Percentiles rank a stretch among this genome's conserved stretches.
Conservation (phyloP, 2,797 vertebrate species). For the Scleropages formosus region DNA sequence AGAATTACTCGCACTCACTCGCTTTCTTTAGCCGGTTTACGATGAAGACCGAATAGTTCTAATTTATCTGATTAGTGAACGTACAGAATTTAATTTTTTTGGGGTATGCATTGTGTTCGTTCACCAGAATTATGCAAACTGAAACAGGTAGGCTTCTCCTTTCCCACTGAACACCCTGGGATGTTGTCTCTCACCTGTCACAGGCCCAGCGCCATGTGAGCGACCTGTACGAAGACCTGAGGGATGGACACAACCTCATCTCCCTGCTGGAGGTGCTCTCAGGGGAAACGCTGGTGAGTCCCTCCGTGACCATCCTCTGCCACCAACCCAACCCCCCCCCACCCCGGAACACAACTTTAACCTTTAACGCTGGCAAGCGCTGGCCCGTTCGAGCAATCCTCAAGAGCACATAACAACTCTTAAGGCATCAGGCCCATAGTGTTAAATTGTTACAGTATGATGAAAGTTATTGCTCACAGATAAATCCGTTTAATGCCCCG, state of each 20-base stretch:
- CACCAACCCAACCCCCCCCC: neutral
- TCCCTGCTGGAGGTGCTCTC: constrained; percentile 93
- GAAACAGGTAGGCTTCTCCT: neutral
- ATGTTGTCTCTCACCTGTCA: neutral
- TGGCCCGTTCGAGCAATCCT: neutral
- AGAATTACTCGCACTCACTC: no score
- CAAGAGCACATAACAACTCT: neutral
- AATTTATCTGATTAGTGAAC: neutral
- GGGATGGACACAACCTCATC: constrained; percentile 95
- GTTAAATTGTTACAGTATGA: neutral
- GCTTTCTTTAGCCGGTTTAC: no score
- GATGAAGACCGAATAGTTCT: no score
- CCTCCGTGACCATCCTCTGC: neutral
- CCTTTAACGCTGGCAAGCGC: neutral
- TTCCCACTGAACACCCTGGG: no score
- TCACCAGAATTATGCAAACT: neutral
- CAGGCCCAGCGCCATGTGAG: constrained; percentile 90
- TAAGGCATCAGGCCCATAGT: neutral
- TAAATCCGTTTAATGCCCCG: neutral
- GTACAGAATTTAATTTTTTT: neutral
- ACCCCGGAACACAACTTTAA: constrained; percentile 14
- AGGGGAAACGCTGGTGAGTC: constrained; percentile 86
- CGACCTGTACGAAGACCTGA: constrained; percentile 90
- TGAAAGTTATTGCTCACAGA: neutral
- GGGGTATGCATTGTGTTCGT: neutral